Evolutionary conservation across 2,888 invertebrate species (phyloP).

Genomic region (Spodoptera exigua): DNA sequence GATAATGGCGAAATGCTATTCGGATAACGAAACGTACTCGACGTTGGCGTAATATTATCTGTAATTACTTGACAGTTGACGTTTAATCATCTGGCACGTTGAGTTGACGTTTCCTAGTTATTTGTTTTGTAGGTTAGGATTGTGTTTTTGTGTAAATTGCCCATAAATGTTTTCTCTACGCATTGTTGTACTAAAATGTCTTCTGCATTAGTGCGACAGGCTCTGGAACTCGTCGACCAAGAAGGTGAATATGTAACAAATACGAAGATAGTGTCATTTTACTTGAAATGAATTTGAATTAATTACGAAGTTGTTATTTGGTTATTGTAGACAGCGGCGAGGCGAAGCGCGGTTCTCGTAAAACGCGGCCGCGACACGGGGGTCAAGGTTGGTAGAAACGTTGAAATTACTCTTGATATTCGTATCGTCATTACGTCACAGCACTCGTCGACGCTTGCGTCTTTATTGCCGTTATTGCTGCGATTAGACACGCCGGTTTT

Average conservation of each 20-base stretch:
- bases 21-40: slow-evolving; percentile 26
- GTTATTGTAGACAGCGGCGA: slow-evolving; percentile 73
- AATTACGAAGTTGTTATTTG: slow-evolving; percentile 9
- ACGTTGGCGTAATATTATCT: slow-evolving; percentile 14
- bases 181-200: slow-evolving; percentile 83
- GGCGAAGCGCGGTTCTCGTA: slow-evolving; percentile 72
- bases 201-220: slow-evolving; percentile 87
- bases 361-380: slow-evolving; percentile 55
- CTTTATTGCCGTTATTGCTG: slow-evolving; percentile 31
- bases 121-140: slow-evolving; percentile 62
- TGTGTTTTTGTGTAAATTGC: slow-evolving; percentile 47
- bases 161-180: slow-evolving; percentile 69
- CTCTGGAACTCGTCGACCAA: slow-evolving; percentile 87
- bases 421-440: slow-evolving; percentile 41
- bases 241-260: slow-evolving; percentile 68
- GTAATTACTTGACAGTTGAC: slow-evolving; percentile 25
- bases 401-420: slow-evolving; percentile 24
- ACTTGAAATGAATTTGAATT: not conserved
- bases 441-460: slow-evolving; percentile 5
- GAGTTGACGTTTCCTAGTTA: slow-evolving; percentile 27
- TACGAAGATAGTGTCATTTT: too few species aligned
- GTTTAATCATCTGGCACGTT: slow-evolving; percentile 9
- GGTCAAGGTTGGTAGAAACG: slow-evolving; percentile 75
- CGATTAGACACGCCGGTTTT: slow-evolving; percentile 36
- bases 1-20: too few species aligned